Conservation (phyloP, 2,797 vertebrate species). For the Sebastes goodei region DNA sequence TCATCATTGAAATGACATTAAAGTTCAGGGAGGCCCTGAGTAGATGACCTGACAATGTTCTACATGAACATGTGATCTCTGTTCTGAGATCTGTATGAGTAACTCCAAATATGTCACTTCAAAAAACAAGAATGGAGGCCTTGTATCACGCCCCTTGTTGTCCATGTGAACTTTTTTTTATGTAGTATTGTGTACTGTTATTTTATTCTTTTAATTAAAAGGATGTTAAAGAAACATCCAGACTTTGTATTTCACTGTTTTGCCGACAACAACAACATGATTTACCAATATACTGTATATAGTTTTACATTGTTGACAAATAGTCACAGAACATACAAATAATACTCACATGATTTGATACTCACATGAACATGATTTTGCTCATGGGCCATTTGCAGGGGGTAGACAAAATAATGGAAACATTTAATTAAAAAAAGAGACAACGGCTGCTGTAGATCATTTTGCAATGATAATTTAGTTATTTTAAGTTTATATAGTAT, state of each 20-base stretch:
- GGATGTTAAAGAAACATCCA: background rate
- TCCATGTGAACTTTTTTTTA: background rate
- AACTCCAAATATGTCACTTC: background rate
- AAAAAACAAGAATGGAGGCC: background rate
- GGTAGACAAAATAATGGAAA: constrained; percentile 9
- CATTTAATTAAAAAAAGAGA: background rate
- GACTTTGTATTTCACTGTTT: background rate
- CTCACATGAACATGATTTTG: background rate
- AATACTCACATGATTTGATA: background rate
- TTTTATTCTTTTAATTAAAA: background rate
- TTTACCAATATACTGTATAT: background rate
- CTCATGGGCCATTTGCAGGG: background rate
- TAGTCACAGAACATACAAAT: background rate
- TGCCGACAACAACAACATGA: background rate
- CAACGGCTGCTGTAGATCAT: background rate
- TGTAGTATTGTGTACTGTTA: background rate
- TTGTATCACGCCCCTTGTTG: background rate
- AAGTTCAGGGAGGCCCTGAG: background rate
- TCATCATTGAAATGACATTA: background rate
- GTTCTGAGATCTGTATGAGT: background rate
- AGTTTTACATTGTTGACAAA: constrained; percentile 17
- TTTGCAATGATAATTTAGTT: background rate
- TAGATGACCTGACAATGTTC: background rate
- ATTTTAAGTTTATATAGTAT: constrained; percentile 1
- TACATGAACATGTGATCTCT: background rate